Evolutionary conservation across 2,797 vertebrate genomes (phyloP), one percentile per base, ranked within the genome.

Genomic region (Phaenicophaeus curvirostris): DNA sequence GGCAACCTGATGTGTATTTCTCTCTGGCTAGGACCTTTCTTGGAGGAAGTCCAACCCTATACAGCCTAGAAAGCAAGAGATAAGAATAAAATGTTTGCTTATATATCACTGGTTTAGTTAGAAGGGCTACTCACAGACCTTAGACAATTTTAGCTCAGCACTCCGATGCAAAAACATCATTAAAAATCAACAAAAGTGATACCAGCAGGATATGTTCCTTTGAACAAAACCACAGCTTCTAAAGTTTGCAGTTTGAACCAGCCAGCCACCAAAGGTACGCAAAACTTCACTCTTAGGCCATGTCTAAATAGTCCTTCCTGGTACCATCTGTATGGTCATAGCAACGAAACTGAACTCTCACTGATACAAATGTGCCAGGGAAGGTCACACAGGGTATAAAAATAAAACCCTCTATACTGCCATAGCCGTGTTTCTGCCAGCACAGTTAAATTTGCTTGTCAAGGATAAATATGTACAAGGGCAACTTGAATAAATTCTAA

Each of bases 341-440:
- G n/a, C 24, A 90, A 17, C 10, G 8, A 19, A 75, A 72, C 17
- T 13, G 19, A 62, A 76, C 15, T 55, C 20, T 21, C 23, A 48
- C 14, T 25, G 21, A 76, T 4, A 76, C 0, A 4, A 89, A 62
- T 0, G 0, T 42, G 15, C 11, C 53, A 66, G 16, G 16, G 42
- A 54, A 76, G 48, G 5, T 33, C 21, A 62, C 33, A 54, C 3
- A 27, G 13, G 8, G 9, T 51, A 44, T 63, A 61, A 89, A 93
- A 94, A 79, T 25, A 59, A 74, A 66, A n/a, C 10, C 14, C 6
- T 58, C 30, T 51, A 4, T 39, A n/a, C 18, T 46, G 27, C 18
- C 19, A 39, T 16, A 31, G 35, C 9, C 30, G 8, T 46, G 28
- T 39, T 89, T 76, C 54, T 61, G 37, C 58, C 42, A 51, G 37